These are phyloP conservation scores for Salpingus planirostris DNA, from an alignment of 2,888 invertebrate genomes.

Conservation along the genomic window DNA sequence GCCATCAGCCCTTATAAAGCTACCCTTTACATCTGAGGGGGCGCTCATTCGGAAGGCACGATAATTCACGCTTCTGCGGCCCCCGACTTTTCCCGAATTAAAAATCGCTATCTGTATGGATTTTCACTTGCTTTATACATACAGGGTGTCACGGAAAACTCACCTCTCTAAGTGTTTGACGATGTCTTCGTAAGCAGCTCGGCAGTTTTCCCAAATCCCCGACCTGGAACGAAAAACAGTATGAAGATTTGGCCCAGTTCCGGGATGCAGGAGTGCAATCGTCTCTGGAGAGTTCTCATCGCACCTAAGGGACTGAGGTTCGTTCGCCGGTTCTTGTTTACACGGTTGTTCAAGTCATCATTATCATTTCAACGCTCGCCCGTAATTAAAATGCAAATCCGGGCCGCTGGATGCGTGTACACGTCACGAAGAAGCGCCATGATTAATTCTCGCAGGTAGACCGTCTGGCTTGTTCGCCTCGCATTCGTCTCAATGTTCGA, in stretches of 20 bases:
- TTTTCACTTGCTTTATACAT: too few relatives aligned
- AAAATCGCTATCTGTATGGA: too few relatives aligned
- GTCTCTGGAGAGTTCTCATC: too few relatives aligned
- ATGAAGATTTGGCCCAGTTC: slow-evolving; percentile 7
- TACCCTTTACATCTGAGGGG: too few relatives aligned
- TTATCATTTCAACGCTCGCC: slow-evolving; percentile 56
- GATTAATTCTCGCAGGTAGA: slow-evolving; percentile 45
- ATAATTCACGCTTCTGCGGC: too few relatives aligned
- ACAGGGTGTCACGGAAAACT: too few relatives aligned
- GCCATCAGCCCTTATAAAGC: too few relatives aligned
- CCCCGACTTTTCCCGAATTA: too few relatives aligned
- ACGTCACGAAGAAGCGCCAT: slow-evolving; percentile 42
- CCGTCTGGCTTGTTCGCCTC: slow-evolving; percentile 29
- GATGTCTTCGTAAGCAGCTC: slow-evolving; percentile 90
- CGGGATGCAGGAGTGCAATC: too few relatives aligned
- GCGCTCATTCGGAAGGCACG: too few relatives aligned
- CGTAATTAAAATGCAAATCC: slow-evolving; percentile 48
- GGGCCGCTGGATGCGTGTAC: slow-evolving; percentile 43
- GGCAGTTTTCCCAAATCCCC: slow-evolving; percentile 91
- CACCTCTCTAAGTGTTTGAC: slow-evolving; percentile 92
- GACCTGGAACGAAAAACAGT: slow-evolving; percentile 51
- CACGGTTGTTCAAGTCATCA: slow-evolving; percentile 44
- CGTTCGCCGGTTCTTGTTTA: too few relatives aligned
- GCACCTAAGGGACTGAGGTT: too few relatives aligned
- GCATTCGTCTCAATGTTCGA: slow-evolving; percentile 32